Percentiles rank a stretch among this genome's conserved stretches.
Evolutionary conservation across 23 tunicate genomes (phyloP).

Genomic region (Ciona savignyi): DNA sequence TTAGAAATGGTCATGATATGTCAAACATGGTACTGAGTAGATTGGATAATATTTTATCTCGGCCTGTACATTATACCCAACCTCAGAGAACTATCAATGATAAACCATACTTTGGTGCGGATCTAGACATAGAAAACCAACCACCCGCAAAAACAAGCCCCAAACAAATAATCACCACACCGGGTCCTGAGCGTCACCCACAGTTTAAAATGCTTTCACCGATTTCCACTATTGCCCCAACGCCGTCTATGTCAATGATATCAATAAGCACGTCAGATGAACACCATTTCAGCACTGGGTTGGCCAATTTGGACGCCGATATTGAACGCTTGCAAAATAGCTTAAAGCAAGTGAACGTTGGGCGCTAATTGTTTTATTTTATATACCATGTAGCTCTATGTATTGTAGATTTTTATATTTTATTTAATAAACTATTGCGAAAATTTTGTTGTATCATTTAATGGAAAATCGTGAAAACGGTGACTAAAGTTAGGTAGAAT

Average conservation of each 20-base stretch:
- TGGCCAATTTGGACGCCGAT: conserved; percentile 71
- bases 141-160: neutral
- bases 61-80: neutral
- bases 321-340: conserved; percentile 49
- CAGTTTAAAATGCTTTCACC: neutral
- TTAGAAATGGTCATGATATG: neutral
- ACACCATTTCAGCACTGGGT: conserved; percentile 53
- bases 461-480: too few species aligned
- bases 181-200: neutral
- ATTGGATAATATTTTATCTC: conserved; percentile 6
- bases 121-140: neutral
- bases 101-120: neutral
- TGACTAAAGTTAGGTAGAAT: too few species aligned
- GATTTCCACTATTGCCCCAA: neutral
- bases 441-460: neutral
- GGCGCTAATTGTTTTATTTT: neutral
- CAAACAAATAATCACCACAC: neutral
- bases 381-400: neutral
- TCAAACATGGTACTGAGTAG: neutral
- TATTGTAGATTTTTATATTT: neutral
- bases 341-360: conserved; percentile 5
- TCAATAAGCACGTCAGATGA: conserved; percentile 52
- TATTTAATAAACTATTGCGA: neutral
- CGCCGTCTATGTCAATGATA: conserved; percentile 38
- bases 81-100: neutral